Evolutionary conservation across 2,888 invertebrate genomes (phyloP).

Genomic region (Drosophila neotestacea): DNA sequence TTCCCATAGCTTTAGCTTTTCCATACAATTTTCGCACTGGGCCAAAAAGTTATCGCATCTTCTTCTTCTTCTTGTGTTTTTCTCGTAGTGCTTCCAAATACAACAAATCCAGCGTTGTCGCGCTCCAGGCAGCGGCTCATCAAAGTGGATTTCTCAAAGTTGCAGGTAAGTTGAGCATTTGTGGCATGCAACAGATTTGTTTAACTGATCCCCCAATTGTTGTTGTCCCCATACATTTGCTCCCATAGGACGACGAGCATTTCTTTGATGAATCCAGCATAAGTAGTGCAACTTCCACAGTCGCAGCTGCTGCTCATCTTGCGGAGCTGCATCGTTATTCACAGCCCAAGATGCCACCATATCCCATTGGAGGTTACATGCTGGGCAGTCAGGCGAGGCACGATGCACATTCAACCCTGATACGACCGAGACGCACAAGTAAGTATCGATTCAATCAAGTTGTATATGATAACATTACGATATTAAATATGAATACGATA

Average conservation of each 20-base stretch:
- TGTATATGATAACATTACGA: slow-evolving; percentile 6
- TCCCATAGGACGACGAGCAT: slow-evolving; percentile 76
- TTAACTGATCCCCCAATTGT: neutral
- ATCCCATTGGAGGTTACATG: slow-evolving; percentile 84
- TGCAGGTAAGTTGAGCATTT: slow-evolving; percentile 87
- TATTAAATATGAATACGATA: neutral
- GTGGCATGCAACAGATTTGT: slow-evolving; percentile 9
- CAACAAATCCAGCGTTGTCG: slow-evolving; percentile 77
- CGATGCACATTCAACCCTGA: slow-evolving; percentile 64
- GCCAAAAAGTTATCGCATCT: slow-evolving; percentile 20
- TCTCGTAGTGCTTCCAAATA: slow-evolving; percentile 85
- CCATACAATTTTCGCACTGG: slow-evolving; percentile 26
- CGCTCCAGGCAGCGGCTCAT: slow-evolving; percentile 88
- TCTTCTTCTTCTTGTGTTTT: slow-evolving; percentile 17
- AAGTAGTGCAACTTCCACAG: slow-evolving; percentile 59
- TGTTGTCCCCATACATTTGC: neutral
- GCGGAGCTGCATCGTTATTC: slow-evolving; percentile 79
- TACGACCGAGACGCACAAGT: slow-evolving; percentile 85
- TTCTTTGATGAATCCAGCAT: slow-evolving; percentile 77
- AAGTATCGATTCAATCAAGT: slow-evolving; percentile 68
- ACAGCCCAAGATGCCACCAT: slow-evolving; percentile 84
- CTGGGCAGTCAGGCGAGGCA: slow-evolving; percentile 59
- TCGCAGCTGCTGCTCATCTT: slow-evolving; percentile 60
- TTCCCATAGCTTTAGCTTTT: slow-evolving; percentile 28
- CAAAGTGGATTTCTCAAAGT: slow-evolving; percentile 93